Base-by-base conservation (phyloP, 2,888 invertebrate species). In the Cephalotes varians region DNA sequence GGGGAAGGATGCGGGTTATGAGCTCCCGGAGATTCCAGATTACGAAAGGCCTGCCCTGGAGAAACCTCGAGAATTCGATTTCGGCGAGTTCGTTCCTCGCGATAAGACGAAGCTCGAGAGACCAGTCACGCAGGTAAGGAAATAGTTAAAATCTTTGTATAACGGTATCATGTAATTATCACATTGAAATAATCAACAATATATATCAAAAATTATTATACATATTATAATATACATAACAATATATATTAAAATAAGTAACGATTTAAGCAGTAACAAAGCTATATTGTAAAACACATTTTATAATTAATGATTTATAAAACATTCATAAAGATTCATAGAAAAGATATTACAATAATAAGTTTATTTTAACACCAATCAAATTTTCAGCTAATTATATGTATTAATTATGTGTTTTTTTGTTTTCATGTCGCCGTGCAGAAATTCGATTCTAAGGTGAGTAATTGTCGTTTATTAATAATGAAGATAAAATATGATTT, bases 1-100 rank as follows among this genome's bases (percentile, higher is more conserved):
- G 12, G 91, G 91, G 82, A 94, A 93, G 87, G 93, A 92, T 37
- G 92, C 92, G 88, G 91, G 81, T 54, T 94, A 93, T 82, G 94
- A 94, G 34, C 91, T 94, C 72, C 94, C 94, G 12, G 94, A 94
- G 81, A 94, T 94, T 80, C 94, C 94, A 18, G 97, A 98, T 93
- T 98, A 98, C 92, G 97, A 97, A 47, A 96, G 91, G 25, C 44
- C 88, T 0, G 91, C 91, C 0, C 87, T 92, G 9, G 93, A 92
- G 88, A 94, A 94, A 82, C 93, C 94, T 2, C 92, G 90, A 82
- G 94, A 93, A 87, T 94, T 94, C 82, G 94, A 94, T 2, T 94
- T 94, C 44, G 90, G 92, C n/a, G 94, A 94, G 0, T 88, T 85
- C 37, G 87, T 85, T 10, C 86, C 87, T 3, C 93, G 94, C 0